A percentile compares a stretch with the other conserved stretches of the same genome.
Conservation (phyloP, 2,797 vertebrate genomes). For the Mionectes olivaceus region DNA sequence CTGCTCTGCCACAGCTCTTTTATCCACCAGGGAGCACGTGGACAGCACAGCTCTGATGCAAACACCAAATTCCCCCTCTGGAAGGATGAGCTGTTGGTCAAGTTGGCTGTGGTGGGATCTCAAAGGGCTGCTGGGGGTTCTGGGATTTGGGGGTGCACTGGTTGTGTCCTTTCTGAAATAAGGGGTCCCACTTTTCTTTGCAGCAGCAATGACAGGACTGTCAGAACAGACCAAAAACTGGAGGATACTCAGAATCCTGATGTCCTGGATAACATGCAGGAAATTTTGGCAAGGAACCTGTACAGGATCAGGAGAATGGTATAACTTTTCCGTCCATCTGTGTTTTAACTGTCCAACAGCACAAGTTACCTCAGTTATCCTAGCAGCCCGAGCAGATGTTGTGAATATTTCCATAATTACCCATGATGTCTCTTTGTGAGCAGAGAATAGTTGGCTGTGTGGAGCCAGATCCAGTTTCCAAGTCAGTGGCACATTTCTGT, state of each 20-base stretch:
- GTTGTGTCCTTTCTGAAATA: not conserved
- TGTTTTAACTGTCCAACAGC: slow-evolving; percentile 23
- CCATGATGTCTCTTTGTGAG: slow-evolving; percentile 52
- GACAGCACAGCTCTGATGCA: not conserved
- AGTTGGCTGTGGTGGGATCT: not conserved
- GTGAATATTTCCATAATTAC: slow-evolving; percentile 64
- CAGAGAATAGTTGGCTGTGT: slow-evolving; percentile 59
- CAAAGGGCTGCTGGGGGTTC: not conserved
- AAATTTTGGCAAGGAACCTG: slow-evolving; percentile 84
- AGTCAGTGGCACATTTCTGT: slow-evolving; percentile 64
- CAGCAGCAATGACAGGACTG: slow-evolving; percentile 52
- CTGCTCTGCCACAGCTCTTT: not conserved
- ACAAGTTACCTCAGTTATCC: not conserved
- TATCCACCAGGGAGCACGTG: not conserved
- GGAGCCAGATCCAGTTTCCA: slow-evolving; percentile 61
- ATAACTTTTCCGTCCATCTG: not conserved
- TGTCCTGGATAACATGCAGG: slow-evolving; percentile 82
- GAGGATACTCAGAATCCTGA: slow-evolving; percentile 33
- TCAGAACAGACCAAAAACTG: slow-evolving; percentile 62
- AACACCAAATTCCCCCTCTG: not conserved
- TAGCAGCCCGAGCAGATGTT: slow-evolving; percentile 52
- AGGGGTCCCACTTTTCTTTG: not conserved
- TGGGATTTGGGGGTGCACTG: not conserved
- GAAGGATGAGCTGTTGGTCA: not conserved
- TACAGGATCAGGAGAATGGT: slow-evolving; percentile 85